Percentiles rank a stretch among this genome's conserved stretches.
Conservation (phyloP, 2,888 invertebrate genomes). For the Actias luna region DNA sequence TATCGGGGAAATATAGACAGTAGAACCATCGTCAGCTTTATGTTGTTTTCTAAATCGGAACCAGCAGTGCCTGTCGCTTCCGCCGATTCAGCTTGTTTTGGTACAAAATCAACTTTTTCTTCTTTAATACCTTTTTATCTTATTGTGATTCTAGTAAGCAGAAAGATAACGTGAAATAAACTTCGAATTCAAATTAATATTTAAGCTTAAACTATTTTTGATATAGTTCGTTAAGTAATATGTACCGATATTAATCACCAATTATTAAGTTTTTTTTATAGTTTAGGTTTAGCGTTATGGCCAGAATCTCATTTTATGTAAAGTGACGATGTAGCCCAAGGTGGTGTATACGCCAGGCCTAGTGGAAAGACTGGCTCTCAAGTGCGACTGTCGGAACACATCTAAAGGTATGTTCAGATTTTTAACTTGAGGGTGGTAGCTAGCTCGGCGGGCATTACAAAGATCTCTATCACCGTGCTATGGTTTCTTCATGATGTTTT, state of each 20-base stretch:
- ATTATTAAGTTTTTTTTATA: neutral
- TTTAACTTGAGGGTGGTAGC: too few relatives aligned
- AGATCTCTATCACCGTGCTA: too few relatives aligned
- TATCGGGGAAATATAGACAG: conserved; percentile 63
- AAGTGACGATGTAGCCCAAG: too few relatives aligned
- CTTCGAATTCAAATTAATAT: conserved; percentile 10
- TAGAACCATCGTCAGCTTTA: conserved; percentile 64
- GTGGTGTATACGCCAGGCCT: too few relatives aligned
- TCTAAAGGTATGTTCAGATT: too few relatives aligned
- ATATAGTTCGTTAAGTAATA: neutral
- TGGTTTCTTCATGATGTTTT: too few relatives aligned
- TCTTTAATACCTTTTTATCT: conserved; percentile 49
- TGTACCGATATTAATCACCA: neutral
- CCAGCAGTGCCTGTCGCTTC: conserved; percentile 64
- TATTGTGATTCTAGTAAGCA: conserved; percentile 25
- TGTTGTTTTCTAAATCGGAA: conserved; percentile 74
- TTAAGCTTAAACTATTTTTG: neutral
- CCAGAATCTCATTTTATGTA: too few relatives aligned
- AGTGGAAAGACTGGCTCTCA: too few relatives aligned
- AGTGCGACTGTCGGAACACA: too few relatives aligned
- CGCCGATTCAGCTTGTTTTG: conserved; percentile 66
- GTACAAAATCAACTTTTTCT: conserved; percentile 56
- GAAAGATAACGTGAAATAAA: conserved; percentile 9
- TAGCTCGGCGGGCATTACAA: too few relatives aligned
- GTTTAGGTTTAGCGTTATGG: too few relatives aligned